These are phyloP conservation scores for Drosophila neoperkinsi DNA, from an alignment of 2,888 invertebrate genomes.

Conservation along the genomic window DNA sequence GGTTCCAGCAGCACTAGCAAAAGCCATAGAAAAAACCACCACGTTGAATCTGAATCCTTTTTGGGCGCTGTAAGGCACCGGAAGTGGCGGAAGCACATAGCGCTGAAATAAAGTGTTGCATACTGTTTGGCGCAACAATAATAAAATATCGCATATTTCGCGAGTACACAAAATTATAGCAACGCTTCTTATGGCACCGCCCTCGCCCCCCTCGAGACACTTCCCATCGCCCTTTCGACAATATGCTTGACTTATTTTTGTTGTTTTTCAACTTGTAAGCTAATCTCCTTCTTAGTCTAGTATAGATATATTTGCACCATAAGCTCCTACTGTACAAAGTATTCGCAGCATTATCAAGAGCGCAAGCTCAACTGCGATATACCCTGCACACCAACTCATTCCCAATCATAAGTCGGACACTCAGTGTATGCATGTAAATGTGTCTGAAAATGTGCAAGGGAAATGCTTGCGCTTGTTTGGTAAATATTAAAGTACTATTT, in stretches of 20 bases:
- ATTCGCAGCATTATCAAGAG: neutral
- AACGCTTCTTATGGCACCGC: slow-evolving; percentile 23
- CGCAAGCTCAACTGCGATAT: neutral
- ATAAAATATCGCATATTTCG: slow-evolving; percentile 77
- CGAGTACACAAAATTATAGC: slow-evolving; percentile 50
- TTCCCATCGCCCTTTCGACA: neutral
- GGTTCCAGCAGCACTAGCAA: slow-evolving; percentile 55
- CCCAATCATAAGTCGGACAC: neutral
- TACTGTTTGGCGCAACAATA: slow-evolving; percentile 77
- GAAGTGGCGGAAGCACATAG: slow-evolving; percentile 64
- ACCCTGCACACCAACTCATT: neutral
- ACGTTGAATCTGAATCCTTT: slow-evolving; percentile 31
- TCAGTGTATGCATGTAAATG: neutral
- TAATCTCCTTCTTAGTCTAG: slow-evolving; percentile 11
- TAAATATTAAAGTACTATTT: neutral
- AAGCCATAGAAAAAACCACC: slow-evolving; percentile 33
- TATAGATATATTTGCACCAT: neutral
- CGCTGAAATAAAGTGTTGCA: slow-evolving; percentile 78
- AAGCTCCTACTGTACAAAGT: neutral
- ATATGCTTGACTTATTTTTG: neutral
- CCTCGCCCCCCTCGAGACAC: neutral
- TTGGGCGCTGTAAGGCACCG: slow-evolving; percentile 39
- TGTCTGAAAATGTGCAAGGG: neutral
- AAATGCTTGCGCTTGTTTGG: neutral
- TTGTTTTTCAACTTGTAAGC: slow-evolving; percentile 1